Evolutionary conservation across 2,888 invertebrate genomes (phyloP).

Genomic region (Patella depressa): DNA sequence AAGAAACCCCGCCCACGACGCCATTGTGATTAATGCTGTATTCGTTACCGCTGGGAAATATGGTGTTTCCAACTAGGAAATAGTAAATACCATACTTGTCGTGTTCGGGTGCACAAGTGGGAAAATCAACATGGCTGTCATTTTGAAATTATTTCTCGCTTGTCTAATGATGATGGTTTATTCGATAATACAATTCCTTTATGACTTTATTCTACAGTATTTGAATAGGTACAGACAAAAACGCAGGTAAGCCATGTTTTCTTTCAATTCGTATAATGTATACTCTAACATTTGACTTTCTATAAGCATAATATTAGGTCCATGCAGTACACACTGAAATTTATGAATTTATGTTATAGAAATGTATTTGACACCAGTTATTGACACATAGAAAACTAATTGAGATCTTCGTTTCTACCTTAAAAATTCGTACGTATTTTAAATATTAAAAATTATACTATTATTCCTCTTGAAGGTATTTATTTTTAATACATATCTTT

Average conservation of each 20-base stretch:
- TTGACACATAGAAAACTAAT: no score
- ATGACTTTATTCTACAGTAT: background rate
- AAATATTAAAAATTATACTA: no score
- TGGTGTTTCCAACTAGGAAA: background rate
- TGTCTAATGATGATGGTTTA: constrained; percentile 5
- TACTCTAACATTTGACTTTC: no score
- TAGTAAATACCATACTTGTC: background rate
- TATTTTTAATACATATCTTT: background rate
- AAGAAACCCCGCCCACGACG: no score
- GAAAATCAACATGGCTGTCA: constrained; percentile 11
- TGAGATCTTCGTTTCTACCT: no score
- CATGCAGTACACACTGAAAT: no score
- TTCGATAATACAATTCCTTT: background rate
- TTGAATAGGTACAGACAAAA: background rate
- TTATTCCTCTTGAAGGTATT: background rate
- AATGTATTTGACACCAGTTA: no score
- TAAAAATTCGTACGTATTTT: no score
- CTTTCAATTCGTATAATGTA: background rate
- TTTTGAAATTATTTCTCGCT: background rate
- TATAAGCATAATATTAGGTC: no score
- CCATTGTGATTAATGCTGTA: no score
- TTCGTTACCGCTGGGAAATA: background rate
- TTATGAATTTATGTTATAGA: no score
- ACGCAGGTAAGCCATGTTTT: background rate
- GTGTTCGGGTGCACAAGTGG: background rate